Percentiles rank a stretch among this genome's conserved stretches.
Conservation (phyloP, 2,888 invertebrate genomes). For the Clistopyga incitator region DNA sequence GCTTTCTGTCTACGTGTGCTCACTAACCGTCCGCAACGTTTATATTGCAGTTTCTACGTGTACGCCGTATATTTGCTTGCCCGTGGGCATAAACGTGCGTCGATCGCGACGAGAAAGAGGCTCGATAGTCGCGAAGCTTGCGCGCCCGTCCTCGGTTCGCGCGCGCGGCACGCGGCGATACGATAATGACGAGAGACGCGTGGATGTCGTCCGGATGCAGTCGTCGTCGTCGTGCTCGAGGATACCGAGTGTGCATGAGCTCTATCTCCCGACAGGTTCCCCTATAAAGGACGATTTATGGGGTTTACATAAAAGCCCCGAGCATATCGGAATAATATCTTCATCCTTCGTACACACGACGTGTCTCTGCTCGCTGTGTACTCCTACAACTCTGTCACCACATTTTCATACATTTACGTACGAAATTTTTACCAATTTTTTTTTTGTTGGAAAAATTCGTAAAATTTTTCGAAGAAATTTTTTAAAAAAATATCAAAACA, state of each 20-base stretch:
- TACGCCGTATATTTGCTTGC: conserved; percentile 40
- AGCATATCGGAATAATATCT: conserved; percentile 63
- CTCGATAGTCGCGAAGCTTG: conserved; percentile 33
- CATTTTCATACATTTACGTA: neutral
- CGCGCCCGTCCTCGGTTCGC: conserved; percentile 7
- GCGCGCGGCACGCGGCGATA: conserved; percentile 57
- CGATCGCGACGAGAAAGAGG: conserved; percentile 52
- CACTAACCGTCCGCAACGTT: conserved; percentile 16
- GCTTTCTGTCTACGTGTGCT: neutral
- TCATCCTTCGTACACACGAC: conserved; percentile 35
- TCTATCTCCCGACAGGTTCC: conserved; percentile 63
- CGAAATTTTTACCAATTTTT: neutral
- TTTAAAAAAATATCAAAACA: too few species aligned
- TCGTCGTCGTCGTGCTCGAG: conserved; percentile 23
- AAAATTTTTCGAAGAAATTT: neutral
- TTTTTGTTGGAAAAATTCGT: neutral
- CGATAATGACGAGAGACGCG: conserved; percentile 66
- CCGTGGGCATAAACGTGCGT: conserved; percentile 55
- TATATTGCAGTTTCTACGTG: conserved; percentile 15
- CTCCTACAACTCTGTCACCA: conserved; percentile 1
- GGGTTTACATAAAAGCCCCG: conserved; percentile 51
- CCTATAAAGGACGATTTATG: conserved; percentile 66
- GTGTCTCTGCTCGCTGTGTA: neutral
- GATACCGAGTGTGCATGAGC: conserved; percentile 38
- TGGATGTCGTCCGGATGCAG: conserved; percentile 63